Base-by-base conservation (phyloP, 2,888 invertebrate genomes). In the Liodrosophila aerea region DNA sequence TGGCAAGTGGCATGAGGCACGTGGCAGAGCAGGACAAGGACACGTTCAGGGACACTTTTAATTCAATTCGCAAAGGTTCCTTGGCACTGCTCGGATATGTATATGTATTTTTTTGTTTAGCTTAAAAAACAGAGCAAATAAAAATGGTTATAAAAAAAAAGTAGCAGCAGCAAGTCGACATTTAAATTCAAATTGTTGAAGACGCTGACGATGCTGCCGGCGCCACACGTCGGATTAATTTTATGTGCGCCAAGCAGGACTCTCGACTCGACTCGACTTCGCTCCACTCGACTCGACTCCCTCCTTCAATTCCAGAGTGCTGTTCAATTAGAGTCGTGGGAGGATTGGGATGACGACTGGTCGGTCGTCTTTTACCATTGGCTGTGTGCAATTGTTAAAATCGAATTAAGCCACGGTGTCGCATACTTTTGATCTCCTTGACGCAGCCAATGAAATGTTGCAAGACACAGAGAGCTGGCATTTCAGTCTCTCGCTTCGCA, bases 151-250 rank as follows among this genome's bases (percentile, higher is more conserved):
- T 68, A 65, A 57, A 43, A 64, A 59, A 57, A 52, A 56, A 53
- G n/a, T n/a, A n/a, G n/a, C n/a, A n/a, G n/a, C n/a, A n/a, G n/a
- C n/a, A 67, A 65, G 71, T 72, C 72, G 74, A 85, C 86, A 82
- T 82, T 81, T 85, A 85, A 83, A 82, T 82, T 82, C 86, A 82
- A 85, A 82, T 81, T 70, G 83, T 80, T 66, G 36, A 85, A 83
- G 80, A 78, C 76, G 84, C 76, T 78, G 80, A 73, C 76, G 76
- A 80, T 72, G 81, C 61, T 68, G 76, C 51, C 64, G 85, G 74
- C 78, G 87, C 82, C 86, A 87, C 88, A 87, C 87, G 88, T 87
- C 87, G 88, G 87, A 87, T 87, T 87, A 87, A 80, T 87, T 87
- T 87, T 86, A 86, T 86, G 83, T 72, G 64, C 67, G 64, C 70